These are phyloP conservation scores for Anthophora plumipes DNA, from an alignment of 2,888 invertebrate genomes.

Conservation along the genomic window DNA sequence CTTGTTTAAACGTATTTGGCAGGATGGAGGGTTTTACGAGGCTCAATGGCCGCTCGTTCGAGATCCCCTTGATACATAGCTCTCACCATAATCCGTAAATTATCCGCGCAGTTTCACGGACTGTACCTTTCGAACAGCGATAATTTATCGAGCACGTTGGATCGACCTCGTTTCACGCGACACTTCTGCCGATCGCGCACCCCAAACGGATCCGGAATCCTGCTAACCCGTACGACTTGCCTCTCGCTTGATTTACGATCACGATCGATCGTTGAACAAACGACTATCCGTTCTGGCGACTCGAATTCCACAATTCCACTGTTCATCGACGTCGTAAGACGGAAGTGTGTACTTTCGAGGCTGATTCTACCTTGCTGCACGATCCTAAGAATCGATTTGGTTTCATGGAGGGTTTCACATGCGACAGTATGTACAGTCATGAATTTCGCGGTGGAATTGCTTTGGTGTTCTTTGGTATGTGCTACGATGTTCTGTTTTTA, in stretches of 20 bases:
- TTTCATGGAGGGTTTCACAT: slow-evolving; percentile 3
- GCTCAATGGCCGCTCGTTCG: not conserved
- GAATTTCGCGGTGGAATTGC: slow-evolving; percentile 25
- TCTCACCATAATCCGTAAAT: slow-evolving; percentile 40
- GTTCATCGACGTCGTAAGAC: slow-evolving; percentile 33
- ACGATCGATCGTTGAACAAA: slow-evolving; percentile 54
- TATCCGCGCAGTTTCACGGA: slow-evolving; percentile 42
- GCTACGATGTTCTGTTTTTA: not conserved
- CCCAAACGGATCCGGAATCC: slow-evolving; percentile 51
- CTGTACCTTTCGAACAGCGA: slow-evolving; percentile 42
- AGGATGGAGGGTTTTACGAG: slow-evolving; percentile 2
- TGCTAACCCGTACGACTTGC: slow-evolving; percentile 38
- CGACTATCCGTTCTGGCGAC: slow-evolving; percentile 27
- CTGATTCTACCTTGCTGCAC: slow-evolving; percentile 1
- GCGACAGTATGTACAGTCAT: not conserved
- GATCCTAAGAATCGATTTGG: not conserved
- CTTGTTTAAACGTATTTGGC: slow-evolving; percentile 1
- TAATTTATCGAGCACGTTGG: slow-evolving; percentile 59
- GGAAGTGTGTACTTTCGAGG: slow-evolving; percentile 22
- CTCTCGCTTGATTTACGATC: slow-evolving; percentile 71
- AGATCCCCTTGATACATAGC: slow-evolving; percentile 41
- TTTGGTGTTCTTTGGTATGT: not conserved
- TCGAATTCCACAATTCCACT: slow-evolving; percentile 38
- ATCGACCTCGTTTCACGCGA: slow-evolving; percentile 62
- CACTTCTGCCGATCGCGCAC: slow-evolving; percentile 50